These are phyloP conservation scores for Corythaeola cristata DNA, from an alignment of 2,113 vertebrate species.

Conservation along the genomic window DNA sequence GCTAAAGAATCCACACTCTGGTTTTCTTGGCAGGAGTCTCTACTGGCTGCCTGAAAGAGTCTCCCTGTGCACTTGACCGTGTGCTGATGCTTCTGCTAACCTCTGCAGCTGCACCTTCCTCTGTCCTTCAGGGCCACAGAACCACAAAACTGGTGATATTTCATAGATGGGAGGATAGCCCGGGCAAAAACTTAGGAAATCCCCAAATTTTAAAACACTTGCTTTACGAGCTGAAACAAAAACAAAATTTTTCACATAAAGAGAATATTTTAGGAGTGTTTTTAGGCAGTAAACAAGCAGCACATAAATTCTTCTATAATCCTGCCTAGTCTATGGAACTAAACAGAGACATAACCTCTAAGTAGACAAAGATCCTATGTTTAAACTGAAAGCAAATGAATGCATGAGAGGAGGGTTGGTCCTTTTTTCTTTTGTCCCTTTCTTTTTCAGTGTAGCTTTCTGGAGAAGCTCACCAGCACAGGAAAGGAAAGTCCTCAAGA, in stretches of 20 bases:
- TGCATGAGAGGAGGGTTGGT: accelerated
- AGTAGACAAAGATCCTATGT: not conserved
- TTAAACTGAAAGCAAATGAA: not conserved
- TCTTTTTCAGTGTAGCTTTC: not conserved
- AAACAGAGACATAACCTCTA: not conserved
- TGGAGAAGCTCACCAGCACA: not conserved
- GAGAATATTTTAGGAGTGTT: not conserved
- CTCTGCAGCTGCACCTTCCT: not conserved
- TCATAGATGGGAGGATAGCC: not conserved
- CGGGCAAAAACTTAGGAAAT: not conserved
- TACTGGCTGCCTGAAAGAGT: not conserved
- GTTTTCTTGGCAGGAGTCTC: not conserved
- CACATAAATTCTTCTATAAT: not conserved
- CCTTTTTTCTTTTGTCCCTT: not conserved
- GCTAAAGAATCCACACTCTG: not conserved
- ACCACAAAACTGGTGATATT: not conserved
- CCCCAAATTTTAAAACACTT: not conserved
- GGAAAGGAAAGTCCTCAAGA: not conserved
- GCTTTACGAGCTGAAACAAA: not conserved
- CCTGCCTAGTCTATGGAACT: not conserved
- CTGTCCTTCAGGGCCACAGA: not conserved
- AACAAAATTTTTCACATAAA: not conserved
- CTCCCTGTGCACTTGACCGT: accelerated
- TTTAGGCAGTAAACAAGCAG: not conserved
- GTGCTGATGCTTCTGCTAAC: not conserved